Evolutionary conservation across 2,888 invertebrate species (phyloP), one percentile per base, ranked within the genome.

Genomic region (Tryphoninae sp.): DNA sequence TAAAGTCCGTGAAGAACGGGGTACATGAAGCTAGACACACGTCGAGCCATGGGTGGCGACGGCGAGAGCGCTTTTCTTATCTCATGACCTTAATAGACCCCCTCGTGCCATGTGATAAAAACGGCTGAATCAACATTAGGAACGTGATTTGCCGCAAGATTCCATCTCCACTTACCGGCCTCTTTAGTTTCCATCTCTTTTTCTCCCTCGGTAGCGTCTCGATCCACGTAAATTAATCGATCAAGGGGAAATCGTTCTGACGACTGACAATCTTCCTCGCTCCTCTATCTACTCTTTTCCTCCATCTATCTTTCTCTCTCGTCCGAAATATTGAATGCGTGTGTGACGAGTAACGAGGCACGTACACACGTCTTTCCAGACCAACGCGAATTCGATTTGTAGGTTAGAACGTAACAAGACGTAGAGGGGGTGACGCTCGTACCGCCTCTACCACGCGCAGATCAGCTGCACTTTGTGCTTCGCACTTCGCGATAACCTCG

Each of bases 381-480:
- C 55, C 40, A 58, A 65, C 58, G 33, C 19, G 42, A 6, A 59
- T 75, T 19, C 26, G 33, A 45, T 19, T 67, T 33, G 19, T 49
- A 26, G 19, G 49, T 26, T 61, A 61, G 33, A 51, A 42, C 67
- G 67, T 59, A 59, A 16, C 42, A 55, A 42, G 40, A 40, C 22
- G 26, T 13, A 16, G n/a, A 58, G 16, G 23, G 9, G 19, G 8
- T 11, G 9, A 75, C 49, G 75, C 42, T 51, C 76, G 82, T 68
- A 78, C 33, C 49, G 79, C 79, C 61, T 51, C 49, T 82, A 87
- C 86, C 89, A 87, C 87, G 88, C 88, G 88, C 86, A 78, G 77
- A 88, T 89, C 89, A 88, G 88, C 88, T 90, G 91, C 89, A 91
- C 91, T 91, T 91, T 91, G 90, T 80, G 89, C 55, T 82, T 81